These are phyloP conservation scores for Chloroclysta siterata DNA, from an alignment of 2,888 invertebrate genomes.

Conservation along the genomic window DNA sequence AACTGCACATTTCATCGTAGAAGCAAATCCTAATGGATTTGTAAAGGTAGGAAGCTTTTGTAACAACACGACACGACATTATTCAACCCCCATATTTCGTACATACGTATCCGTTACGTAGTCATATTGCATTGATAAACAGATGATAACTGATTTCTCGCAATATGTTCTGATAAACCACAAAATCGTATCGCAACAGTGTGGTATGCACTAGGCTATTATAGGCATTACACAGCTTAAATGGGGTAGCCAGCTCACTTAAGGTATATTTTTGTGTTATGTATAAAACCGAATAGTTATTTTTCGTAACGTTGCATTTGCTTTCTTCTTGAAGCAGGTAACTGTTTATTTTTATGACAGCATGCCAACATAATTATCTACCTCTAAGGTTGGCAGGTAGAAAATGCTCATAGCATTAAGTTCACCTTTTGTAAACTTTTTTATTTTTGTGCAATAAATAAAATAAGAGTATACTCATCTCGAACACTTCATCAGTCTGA, in stretches of 20 bases:
- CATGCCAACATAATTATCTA: no score
- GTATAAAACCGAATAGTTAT: no score
- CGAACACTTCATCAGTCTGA: no score
- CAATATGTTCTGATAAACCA: background rate
- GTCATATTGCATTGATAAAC: slow-evolving; percentile 2
- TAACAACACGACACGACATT: slow-evolving; percentile 22
- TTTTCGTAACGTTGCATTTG: no score
- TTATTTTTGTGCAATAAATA: no score
- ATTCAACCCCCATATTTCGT: background rate
- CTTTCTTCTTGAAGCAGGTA: no score
- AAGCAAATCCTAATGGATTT: slow-evolving; percentile 35
- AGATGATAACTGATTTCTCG: background rate
- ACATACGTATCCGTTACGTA: background rate
- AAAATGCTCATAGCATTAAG: no score
- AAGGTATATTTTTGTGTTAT: no score
- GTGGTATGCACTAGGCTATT: slow-evolving; percentile 17
- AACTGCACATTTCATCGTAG: slow-evolving; percentile 38
- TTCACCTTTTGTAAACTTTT: no score
- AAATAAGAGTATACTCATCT: no score
- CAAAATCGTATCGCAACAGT: slow-evolving; percentile 11
- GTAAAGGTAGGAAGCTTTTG: slow-evolving; percentile 20
- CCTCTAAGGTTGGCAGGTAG: no score
- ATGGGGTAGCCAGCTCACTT: background rate
- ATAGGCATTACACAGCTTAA: slow-evolving; percentile 9
- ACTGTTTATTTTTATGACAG: no score